Evolutionary conservation across 1,140 invertebrate genomes (phyloP), one percentile per base, ranked within the genome.

Genomic region (Pristionchus pacificus): DNA sequence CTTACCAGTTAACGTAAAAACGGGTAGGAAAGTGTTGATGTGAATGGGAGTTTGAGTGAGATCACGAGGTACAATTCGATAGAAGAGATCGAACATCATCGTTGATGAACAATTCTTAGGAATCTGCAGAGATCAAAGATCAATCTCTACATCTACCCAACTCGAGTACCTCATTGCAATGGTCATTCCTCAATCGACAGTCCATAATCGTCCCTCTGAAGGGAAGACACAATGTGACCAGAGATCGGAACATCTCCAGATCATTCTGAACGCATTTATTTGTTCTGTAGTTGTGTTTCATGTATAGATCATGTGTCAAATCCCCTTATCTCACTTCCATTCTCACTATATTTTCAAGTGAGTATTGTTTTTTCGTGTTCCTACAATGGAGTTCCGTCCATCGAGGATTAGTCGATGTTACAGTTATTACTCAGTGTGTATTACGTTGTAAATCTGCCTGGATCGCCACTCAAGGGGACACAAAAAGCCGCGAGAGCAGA

Each of bases 1-100:
- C n/a, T 71, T 38, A 55, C 71, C 75, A 19, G 68, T 76, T 3
- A 72, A 31, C 2, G 81, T 77, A 63, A 77, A 83, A 25, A 83
- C 61, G 19, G 81, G 82, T 15, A 83, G 65, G 57, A 84, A 83
- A 15, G 76, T 73, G 63, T 83, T 83, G 30, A 83, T 33, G 29
- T 74, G 72, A 60, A 83, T 69, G 15, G 80, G 82, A 25, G 33
- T 19, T 1, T 38, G 38, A 25, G 72, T 60, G 24, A 83, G 29
- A 71, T 84, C 76, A 14, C 68, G 68, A n/a, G 81, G 81, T 29
- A 83, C 70, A 13, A 83, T 79, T 28, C 81, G 76, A 69, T 83
- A 83, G 75, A 83, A 83, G 0, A 83, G 60, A 72, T 83, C 81
- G 58, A 81, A 80, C 75, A 81, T 80, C 81, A 81, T 82, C 68